Evolutionary conservation across 2,113 vertebrate species (phyloP).

Genomic region (Conger conger): DNA sequence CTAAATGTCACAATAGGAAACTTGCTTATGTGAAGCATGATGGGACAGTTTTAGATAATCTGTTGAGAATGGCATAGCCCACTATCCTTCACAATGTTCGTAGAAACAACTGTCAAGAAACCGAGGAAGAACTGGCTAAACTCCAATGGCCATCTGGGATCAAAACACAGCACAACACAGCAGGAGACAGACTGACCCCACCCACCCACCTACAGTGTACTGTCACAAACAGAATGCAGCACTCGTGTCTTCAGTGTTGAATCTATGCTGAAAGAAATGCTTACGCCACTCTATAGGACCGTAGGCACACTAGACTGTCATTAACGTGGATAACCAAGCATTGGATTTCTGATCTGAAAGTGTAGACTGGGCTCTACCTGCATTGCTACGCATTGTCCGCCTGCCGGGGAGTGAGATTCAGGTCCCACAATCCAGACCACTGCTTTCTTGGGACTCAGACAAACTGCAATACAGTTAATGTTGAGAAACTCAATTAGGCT

Average conservation of each 20-base stretch:
- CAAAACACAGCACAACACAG: neutral
- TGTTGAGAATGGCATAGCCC: neutral
- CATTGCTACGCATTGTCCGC: neutral
- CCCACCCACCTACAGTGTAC: neutral
- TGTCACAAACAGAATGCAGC: neutral
- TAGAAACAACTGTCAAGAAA: too few relatives aligned
- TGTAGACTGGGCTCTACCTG: neutral
- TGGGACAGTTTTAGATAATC: neutral
- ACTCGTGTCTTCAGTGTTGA: neutral
- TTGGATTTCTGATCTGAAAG: neutral
- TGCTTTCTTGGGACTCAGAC: neutral
- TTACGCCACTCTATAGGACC: neutral
- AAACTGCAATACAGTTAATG: neutral
- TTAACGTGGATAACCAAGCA: neutral
- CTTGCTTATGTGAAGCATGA: neutral
- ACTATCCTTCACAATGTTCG: too few relatives aligned
- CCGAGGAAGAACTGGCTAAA: too few relatives aligned
- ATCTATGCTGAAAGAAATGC: neutral
- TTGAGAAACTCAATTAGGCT: too few relatives aligned
- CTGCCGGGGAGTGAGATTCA: too few relatives aligned
- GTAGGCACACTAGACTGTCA: neutral
- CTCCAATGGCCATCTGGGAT: neutral
- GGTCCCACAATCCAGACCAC: neutral
- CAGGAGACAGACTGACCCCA: neutral
- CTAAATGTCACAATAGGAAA: neutral